These are phyloP conservation scores for Ormyrus rosae DNA, from an alignment of 2,888 invertebrate species.

Conservation along the genomic window DNA sequence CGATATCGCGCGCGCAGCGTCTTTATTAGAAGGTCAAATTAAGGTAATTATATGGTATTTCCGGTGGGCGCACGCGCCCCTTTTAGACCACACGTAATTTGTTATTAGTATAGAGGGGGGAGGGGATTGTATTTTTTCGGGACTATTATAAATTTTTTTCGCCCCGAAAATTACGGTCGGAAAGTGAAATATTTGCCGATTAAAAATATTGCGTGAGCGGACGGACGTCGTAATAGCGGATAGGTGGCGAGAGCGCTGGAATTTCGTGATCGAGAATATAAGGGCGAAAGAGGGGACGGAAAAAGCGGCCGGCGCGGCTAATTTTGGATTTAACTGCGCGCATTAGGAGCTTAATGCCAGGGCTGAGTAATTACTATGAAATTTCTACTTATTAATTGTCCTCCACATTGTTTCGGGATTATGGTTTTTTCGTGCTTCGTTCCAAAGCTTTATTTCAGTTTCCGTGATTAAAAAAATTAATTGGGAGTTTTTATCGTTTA, in stretches of 20 bases:
- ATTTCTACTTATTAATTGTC: not conserved
- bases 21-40: slow-evolving; percentile 62
- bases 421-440: not conserved
- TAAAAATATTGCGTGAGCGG: slow-evolving; percentile 20
- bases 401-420: not conserved
- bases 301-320: slow-evolving; percentile 7
- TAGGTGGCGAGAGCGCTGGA: not conserved
- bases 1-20: slow-evolving; percentile 17
- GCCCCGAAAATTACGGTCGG: slow-evolving; percentile 19
- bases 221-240: slow-evolving; percentile 4
- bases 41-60: slow-evolving; percentile 60
- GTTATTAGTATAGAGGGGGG: not conserved
- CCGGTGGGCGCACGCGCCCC: slow-evolving; percentile 1
- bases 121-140: not conserved
- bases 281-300: not conserved
- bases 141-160: slow-evolving; percentile 17
- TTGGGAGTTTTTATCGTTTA: no score
- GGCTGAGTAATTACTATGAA: not conserved
- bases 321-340: slow-evolving; percentile 13
- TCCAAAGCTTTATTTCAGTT: no score
- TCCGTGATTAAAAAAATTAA: no score
- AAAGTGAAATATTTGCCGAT: slow-evolving; percentile 36
- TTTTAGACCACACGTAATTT: slow-evolving; percentile 45
- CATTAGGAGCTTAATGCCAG: not conserved
- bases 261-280: slow-evolving; percentile 2